Percentiles rank a stretch among this genome's conserved stretches.
Conservation (phyloP, 2,888 invertebrate genomes). For the Luperina testacea region DNA sequence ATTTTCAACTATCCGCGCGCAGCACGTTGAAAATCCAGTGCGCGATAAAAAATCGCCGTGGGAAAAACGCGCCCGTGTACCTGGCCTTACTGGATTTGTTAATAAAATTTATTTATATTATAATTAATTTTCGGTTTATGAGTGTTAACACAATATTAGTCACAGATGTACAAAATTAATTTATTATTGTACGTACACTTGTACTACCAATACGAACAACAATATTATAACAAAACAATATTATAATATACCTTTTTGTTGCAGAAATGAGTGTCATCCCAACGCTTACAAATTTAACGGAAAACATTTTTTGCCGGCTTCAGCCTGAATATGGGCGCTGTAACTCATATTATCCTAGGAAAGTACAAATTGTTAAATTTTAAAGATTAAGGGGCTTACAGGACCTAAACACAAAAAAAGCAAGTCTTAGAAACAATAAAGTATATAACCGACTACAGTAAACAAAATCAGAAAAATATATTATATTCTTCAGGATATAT, state of each 20-base stretch:
- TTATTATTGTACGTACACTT: background rate
- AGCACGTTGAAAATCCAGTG: too few relatives aligned
- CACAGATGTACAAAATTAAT: background rate
- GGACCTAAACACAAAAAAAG: too few relatives aligned
- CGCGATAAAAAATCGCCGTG: background rate
- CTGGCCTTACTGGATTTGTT: background rate
- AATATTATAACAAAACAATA: background rate
- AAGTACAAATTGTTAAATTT: constrained; percentile 30
- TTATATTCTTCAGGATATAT: too few relatives aligned
- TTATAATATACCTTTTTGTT: constrained; percentile 2
- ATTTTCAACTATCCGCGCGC: too few relatives aligned
- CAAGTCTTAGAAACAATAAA: too few relatives aligned
- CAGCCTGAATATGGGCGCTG: constrained; percentile 81
- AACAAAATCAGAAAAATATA: too few relatives aligned
- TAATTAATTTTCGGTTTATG: background rate
- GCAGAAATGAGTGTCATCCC: constrained; percentile 64
- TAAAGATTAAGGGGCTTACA: background rate
- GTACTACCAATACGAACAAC: background rate
- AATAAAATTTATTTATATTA: background rate
- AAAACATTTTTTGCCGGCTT: constrained; percentile 72
- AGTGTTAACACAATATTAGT: background rate
- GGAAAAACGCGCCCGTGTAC: too few relatives aligned
- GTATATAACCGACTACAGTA: too few relatives aligned
- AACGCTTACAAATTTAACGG: constrained; percentile 55
- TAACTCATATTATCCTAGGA: constrained; percentile 74